These are phyloP conservation scores for Ariolimax columbianus DNA, from an alignment of 2,888 invertebrate species.

Conservation along the genomic window DNA sequence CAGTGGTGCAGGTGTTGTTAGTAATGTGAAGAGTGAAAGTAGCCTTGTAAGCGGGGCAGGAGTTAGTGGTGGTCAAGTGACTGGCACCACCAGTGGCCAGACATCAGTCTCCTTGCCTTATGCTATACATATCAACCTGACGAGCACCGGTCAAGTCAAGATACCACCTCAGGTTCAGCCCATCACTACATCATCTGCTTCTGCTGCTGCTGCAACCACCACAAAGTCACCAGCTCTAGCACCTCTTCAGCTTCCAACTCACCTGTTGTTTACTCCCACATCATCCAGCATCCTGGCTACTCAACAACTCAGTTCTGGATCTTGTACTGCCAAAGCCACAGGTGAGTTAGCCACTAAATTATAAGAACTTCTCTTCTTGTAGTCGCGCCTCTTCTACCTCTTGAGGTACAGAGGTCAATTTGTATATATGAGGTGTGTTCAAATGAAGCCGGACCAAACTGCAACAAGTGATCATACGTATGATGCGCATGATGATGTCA, in stretches of 20 bases:
- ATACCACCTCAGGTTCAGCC: slow-evolving; percentile 52
- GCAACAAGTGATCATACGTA: too few relatives aligned
- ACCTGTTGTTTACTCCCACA: slow-evolving; percentile 51
- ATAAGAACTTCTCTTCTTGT: neutral
- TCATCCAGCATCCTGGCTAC: neutral
- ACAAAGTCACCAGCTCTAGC: slow-evolving; percentile 46
- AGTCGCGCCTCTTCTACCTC: too few relatives aligned
- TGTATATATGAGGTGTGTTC: too few relatives aligned
- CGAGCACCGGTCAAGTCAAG: slow-evolving; percentile 48
- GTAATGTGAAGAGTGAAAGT: slow-evolving; percentile 53
- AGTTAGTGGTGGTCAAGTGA: slow-evolving; percentile 23
- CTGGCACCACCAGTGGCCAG: neutral
- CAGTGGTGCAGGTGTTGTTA: neutral
- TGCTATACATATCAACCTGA: slow-evolving; percentile 57
- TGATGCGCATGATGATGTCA: too few relatives aligned
- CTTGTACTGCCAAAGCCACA: slow-evolving; percentile 19
- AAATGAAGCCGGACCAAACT: too few relatives aligned
- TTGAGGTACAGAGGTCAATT: too few relatives aligned
- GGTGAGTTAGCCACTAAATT: slow-evolving; percentile 21
- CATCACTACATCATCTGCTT: slow-evolving; percentile 46
- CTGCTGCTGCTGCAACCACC: slow-evolving; percentile 21
- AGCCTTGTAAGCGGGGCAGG: slow-evolving; percentile 29
- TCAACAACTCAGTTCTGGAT: slow-evolving; percentile 28
- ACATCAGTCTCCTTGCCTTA: slow-evolving; percentile 42
- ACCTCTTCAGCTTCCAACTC: slow-evolving; percentile 39